These are phyloP conservation scores for Leptopilina myrica DNA, from an alignment of 2,888 invertebrate species.

Conservation along the genomic window DNA sequence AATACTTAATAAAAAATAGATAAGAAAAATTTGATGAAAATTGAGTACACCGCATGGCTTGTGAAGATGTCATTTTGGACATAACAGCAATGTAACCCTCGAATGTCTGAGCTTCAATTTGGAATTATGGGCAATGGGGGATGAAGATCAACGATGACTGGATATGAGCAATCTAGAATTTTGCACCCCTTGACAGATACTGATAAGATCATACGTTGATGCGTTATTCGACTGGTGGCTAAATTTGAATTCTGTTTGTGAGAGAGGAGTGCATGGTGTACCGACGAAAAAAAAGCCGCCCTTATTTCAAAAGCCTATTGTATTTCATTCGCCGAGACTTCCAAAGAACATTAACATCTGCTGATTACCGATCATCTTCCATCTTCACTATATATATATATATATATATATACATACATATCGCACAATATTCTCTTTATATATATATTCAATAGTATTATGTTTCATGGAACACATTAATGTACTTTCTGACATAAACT, in stretches of 20 bases:
- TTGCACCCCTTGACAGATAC: slow-evolving; percentile 67
- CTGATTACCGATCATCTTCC: slow-evolving; percentile 70
- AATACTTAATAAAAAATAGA: background rate
- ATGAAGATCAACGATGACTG: slow-evolving; percentile 53
- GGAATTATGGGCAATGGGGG: slow-evolving; percentile 46
- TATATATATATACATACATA: background rate
- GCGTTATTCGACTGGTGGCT: slow-evolving; percentile 55
- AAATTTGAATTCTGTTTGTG: slow-evolving; percentile 70
- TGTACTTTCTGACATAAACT: background rate
- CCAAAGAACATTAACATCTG: slow-evolving; percentile 70
- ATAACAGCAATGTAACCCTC: slow-evolving; percentile 5
- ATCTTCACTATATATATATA: background rate
- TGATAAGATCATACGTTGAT: slow-evolving; percentile 69
- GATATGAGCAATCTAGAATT: slow-evolving; percentile 70
- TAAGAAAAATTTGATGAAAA: background rate
- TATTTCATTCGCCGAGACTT: slow-evolving; percentile 55
- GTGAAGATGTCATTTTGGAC: slow-evolving; percentile 10
- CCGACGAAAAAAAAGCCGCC: slow-evolving; percentile 55
- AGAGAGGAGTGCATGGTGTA: slow-evolving; percentile 35
- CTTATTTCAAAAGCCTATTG: slow-evolving; percentile 61
- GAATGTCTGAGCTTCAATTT: slow-evolving; percentile 43
- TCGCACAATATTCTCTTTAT: background rate
- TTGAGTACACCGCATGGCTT: no score
- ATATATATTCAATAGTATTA: slow-evolving; percentile 65
- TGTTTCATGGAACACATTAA: slow-evolving; percentile 52